Percentiles rank a stretch among this genome's conserved stretches.
Evolutionary conservation across 2,888 invertebrate species (phyloP).

Genomic region (Tromatobia lineatoria): DNA sequence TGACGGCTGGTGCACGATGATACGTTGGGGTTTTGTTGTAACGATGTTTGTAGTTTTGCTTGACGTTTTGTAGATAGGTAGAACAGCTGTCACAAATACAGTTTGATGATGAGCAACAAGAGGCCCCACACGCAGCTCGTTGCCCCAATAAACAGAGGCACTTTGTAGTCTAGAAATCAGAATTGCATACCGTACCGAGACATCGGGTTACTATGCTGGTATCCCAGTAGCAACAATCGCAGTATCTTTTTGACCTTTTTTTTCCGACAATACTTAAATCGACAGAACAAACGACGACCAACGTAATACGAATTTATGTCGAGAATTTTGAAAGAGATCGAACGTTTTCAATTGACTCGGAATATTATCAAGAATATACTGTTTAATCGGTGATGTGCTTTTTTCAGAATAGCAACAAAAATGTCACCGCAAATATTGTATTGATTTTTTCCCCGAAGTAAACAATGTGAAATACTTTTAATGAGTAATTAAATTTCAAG

Average conservation of each 20-base stretch:
- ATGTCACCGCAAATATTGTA: too few species aligned
- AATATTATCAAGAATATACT: too few species aligned
- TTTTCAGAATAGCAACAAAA: too few species aligned
- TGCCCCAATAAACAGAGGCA: constrained; percentile 95
- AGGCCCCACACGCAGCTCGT: constrained; percentile 96
- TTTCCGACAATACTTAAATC: constrained; percentile 5
- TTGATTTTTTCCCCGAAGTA: too few species aligned
- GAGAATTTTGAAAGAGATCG: too few species aligned
- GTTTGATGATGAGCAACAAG: constrained; percentile 91
- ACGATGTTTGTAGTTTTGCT: constrained; percentile 82
- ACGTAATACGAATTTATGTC: background rate
- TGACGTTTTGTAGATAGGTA: constrained; percentile 80
- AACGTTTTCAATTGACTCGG: too few species aligned
- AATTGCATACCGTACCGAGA: constrained; percentile 85
- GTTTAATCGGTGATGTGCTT: too few species aligned
- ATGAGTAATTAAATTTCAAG: too few species aligned
- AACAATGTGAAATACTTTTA: too few species aligned
- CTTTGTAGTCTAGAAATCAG: constrained; percentile 86
- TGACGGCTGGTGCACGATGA: constrained; percentile 84
- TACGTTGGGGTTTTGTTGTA: constrained; percentile 83
- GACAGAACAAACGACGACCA: background rate
- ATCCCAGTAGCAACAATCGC: constrained; percentile 72
- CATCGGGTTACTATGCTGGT: constrained; percentile 82
- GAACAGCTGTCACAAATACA: constrained; percentile 88
- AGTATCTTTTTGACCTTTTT: constrained; percentile 56